Percentiles rank a stretch among this genome's conserved stretches.
phyloP scores from a whole-genome alignment of 2,888 invertebrate genomes.

The Conistra vaccinii region DNA sequence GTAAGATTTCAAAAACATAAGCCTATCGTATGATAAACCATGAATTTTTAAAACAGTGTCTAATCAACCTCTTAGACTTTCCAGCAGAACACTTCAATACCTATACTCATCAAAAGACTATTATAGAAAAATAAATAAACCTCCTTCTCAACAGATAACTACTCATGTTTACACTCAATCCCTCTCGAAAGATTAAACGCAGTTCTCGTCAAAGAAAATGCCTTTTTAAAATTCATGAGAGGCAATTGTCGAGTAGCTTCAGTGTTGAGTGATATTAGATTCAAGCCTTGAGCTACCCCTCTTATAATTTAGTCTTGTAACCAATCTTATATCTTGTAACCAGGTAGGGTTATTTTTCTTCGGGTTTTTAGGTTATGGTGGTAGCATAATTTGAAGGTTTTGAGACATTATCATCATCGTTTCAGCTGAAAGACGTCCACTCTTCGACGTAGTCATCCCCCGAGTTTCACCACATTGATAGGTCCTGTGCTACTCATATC shows the following conservation, averaged over 20 bases:
- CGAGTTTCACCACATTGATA: no score
- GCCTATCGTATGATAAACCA: not conserved
- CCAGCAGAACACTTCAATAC: not conserved
- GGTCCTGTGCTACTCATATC: not conserved
- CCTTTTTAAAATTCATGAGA: conserved; percentile 87
- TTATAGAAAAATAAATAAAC: conserved; percentile 14
- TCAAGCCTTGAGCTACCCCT: conserved; percentile 29
- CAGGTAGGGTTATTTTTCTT: not conserved
- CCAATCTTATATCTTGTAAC: conserved; percentile 6
- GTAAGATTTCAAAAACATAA: not conserved
- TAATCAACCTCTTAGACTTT: not conserved
- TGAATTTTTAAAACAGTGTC: not conserved
- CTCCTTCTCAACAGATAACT: conserved; percentile 21
- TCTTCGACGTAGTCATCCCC: no score
- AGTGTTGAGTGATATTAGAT: conserved; percentile 84
- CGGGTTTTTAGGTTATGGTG: not conserved
- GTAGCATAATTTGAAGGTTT: no score
- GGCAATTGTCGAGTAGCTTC: conserved; percentile 81
- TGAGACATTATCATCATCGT: not conserved
- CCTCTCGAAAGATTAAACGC: conserved; percentile 73
- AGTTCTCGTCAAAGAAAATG: conserved; percentile 82
- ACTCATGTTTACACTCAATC: conserved; percentile 65
- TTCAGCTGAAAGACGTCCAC: not conserved
- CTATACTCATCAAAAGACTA: not conserved
- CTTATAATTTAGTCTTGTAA: conserved; percentile 24